Evolutionary conservation across 2,888 invertebrate genomes (phyloP).

Genomic region (Vannuccia rotundouncinata): DNA sequence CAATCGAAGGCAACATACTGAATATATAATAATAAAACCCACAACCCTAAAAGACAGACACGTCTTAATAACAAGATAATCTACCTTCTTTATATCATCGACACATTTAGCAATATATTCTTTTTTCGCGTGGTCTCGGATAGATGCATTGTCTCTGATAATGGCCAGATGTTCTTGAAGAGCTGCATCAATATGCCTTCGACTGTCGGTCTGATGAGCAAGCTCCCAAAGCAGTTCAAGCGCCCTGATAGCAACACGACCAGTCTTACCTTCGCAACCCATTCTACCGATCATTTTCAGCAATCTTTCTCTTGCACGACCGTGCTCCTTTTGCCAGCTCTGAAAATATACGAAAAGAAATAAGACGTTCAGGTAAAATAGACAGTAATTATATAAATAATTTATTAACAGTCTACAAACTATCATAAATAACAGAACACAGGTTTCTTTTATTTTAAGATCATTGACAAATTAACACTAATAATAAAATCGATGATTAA

Average conservation of each 20-base stretch:
- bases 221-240: slow-evolving; percentile 59
- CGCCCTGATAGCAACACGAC: slow-evolving; percentile 44
- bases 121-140: slow-evolving; percentile 57
- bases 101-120: slow-evolving; percentile 58
- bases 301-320: slow-evolving; percentile 57
- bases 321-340: slow-evolving; percentile 57
- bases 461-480: too few relatives aligned
- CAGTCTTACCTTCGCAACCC: slow-evolving; percentile 55
- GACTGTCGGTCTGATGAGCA: slow-evolving; percentile 56
- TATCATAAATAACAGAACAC: too few relatives aligned
- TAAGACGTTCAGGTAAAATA: background rate
- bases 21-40: too few relatives aligned
- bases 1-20: too few relatives aligned
- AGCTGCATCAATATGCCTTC: slow-evolving; percentile 56
- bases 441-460: too few relatives aligned
- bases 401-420: too few relatives aligned
- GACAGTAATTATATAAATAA: background rate
- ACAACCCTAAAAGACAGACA: too few relatives aligned
- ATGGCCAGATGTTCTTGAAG: slow-evolving; percentile 58
- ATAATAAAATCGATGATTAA: too few relatives aligned
- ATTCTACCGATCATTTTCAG: slow-evolving; percentile 58
- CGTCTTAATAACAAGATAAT: background rate
- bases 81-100: slow-evolving; percentile 57
- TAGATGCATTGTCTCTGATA: slow-evolving; percentile 52
- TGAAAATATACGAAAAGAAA: slow-evolving; percentile 42